phyloP scores from a whole-genome alignment of 2,797 vertebrate species.

The Acestrorhynchus altus region DNA sequence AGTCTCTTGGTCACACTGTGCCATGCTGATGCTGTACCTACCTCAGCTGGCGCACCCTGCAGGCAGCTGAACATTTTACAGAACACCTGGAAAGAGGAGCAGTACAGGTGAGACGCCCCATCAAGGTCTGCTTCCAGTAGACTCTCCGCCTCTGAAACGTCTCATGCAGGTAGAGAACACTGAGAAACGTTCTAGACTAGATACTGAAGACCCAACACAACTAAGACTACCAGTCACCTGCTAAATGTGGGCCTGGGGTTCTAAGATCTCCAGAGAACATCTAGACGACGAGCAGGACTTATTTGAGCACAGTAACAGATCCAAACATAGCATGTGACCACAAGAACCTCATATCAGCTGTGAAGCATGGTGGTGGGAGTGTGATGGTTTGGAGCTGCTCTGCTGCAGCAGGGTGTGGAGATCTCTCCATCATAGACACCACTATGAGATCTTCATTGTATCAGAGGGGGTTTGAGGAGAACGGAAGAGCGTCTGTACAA shows the following conservation, averaged over 20 bases:
- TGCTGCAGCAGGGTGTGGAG: too few relatives aligned
- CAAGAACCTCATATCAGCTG: too few relatives aligned
- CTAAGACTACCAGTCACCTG: neutral
- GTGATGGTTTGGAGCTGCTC: too few relatives aligned
- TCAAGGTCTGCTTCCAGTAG: slow-evolving; percentile 20
- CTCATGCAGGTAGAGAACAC: neutral
- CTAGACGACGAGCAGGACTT: too few relatives aligned
- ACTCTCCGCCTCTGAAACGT: slow-evolving; percentile 12
- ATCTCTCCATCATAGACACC: too few relatives aligned
- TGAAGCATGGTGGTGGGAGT: too few relatives aligned
- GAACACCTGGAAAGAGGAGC: slow-evolving; percentile 70
- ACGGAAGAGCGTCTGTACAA: too few relatives aligned
- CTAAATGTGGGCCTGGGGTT: neutral
- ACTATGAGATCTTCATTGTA: too few relatives aligned
- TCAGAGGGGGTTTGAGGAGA: too few relatives aligned
- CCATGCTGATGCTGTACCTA: slow-evolving; percentile 65
- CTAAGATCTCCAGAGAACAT: too few relatives aligned
- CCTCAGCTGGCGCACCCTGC: slow-evolving; percentile 70
- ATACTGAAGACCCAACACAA: neutral
- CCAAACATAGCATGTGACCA: too few relatives aligned
- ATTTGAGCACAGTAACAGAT: too few relatives aligned
- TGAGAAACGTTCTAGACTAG: neutral
- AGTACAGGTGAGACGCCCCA: slow-evolving; percentile 36
- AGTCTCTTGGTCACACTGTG: neutral
- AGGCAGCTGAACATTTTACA: slow-evolving; percentile 78